Conservation (phyloP, 2,113 vertebrate genomes). For the Sclerurus mexicanus region DNA sequence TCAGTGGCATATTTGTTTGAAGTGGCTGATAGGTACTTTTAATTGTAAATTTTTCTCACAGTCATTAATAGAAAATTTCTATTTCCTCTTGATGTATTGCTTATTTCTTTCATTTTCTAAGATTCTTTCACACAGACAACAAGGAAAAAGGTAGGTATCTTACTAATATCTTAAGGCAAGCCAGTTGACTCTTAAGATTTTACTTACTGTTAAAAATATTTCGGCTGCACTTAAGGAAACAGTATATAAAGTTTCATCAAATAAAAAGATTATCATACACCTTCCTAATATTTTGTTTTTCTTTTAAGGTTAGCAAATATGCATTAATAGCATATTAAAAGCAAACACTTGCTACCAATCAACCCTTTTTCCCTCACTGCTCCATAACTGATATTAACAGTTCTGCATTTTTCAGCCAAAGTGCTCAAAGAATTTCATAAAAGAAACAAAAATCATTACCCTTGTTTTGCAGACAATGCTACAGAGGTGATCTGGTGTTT, state of each 20-base stretch:
- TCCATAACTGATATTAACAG: neutral
- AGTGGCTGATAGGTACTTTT: neutral
- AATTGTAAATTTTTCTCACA: neutral
- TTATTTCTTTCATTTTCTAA: conserved; percentile 21
- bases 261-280: neutral
- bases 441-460: neutral
- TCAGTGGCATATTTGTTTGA: neutral
- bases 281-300: neutral
- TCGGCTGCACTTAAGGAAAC: neutral
- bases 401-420: neutral
- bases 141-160: neutral
- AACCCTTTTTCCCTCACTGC: neutral
- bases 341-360: neutral
- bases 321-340: neutral
- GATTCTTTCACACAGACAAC: neutral
- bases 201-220: neutral
- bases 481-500: neutral
- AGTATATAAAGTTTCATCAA: neutral
- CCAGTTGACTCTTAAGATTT: neutral
- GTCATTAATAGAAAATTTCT: neutral
- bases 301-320: neutral
- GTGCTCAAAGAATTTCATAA: neutral
- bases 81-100: neutral
- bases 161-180: neutral
- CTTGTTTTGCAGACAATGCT: neutral